Base-by-base conservation (phyloP, 2,888 invertebrate genomes). In the Dimorphilus gyrociliatus region DNA sequence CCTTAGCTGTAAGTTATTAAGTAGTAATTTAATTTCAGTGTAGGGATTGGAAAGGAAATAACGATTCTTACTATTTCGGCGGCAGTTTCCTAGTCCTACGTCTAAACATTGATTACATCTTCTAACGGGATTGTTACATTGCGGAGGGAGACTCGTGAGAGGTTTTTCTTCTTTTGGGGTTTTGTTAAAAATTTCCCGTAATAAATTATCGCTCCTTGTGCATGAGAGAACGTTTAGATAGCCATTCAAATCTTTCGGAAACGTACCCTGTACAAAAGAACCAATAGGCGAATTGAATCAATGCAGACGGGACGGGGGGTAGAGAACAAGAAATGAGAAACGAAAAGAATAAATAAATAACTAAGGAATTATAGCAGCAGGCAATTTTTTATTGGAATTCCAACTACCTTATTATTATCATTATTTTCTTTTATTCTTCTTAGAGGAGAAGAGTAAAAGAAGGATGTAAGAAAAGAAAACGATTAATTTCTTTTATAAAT, bases 221-320 rank as follows among this genome's bases (percentile, higher is more conserved):
- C 55, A 57, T 4, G 51, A 46, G 17, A 56, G 46, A 28, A 45
- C 48, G 41, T 58, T 57, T 14, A 40, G 23, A 8, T 23, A 28
- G 7, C 35, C 32, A n/a, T 31, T 17, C 29, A 45, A 23, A n/a
- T 26, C 25, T 17, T 41, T 39, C 2, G 42, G 44, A 25, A 40
- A 44, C 3, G 44, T 44, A 16, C 42, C 42, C 44, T 44, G 32
- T 16, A 30, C 3, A 8, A 12, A 27, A 28, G 16, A 28, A 18
- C 19, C n/a, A 17, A 15, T 17, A 15, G 28, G 19, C 15, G 14
- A 14, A 16, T 18, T 18, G n/a, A 12, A 17, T 12, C 13, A 8
- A 25, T 16, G 26, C 16, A 27, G 16, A 19, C 18, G 16, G 18
- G 10, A 13, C n/a, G 14, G 16, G 17, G 18, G 18, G 28, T 17